Evolutionary conservation across 1,140 invertebrate species (phyloP), one percentile per base, ranked within the genome.

Genomic region (Drosophila prosaltans): DNA sequence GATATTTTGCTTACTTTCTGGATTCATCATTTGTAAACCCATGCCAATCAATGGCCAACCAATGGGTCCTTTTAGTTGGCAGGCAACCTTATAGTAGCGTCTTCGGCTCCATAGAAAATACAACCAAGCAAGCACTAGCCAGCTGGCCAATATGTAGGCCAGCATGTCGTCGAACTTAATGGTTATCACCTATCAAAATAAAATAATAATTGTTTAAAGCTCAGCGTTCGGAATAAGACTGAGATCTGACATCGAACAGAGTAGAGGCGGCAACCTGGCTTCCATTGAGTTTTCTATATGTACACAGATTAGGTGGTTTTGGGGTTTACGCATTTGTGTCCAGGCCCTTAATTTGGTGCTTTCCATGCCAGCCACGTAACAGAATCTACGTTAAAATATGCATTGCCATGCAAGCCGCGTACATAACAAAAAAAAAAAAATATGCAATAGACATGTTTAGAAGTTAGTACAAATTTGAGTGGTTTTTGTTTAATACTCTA

Each of bases 11-110:
- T 82, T 65, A 91, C 90, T 90, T 61, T 91, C 81, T 9, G 90
- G 90, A 69, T 89, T 89, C 90, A 91, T 90, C 90, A 91, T 91
- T 32, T 91, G 72, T 36, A 81, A 61, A 1, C 90, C 90, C 74
- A 91, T 69, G 41, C 90, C 90, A 7, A 91, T 78, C 4, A 91
- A 69, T 0, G 90, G 90, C 72, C 80, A 78, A 24, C 90, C 90
- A n/a, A 86, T 40, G 2, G 90, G 90, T 9, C 90, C 90, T 9
- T 61, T 69, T 4, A 91, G 58, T 48, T 89, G 77, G 71, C 67
- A 91, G n/a, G 88, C 90, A 3, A 70, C 75, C 39, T 64, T 73
- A 7, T 91, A 91, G 41, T 72, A 91, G 2, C 74, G 73, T 9
- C 90, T 64, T 4, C 90, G 81, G 8, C 78, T 89, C 90, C 90